Evolutionary conservation across 2,113 vertebrate species (phyloP).

Genomic region (Leptobrachium leishanense): DNA sequence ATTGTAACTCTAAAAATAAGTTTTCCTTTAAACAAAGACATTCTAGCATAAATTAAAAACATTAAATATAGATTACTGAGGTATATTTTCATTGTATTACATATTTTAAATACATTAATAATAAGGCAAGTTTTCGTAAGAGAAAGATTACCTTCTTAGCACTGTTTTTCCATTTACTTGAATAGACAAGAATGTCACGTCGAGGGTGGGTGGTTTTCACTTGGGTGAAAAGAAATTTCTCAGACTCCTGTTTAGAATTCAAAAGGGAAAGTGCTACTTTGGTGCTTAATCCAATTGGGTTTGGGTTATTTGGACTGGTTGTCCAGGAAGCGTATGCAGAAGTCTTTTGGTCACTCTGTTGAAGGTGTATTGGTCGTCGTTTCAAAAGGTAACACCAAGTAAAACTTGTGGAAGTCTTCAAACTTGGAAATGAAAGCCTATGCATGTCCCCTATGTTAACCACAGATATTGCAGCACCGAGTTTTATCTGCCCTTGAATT

Average conservation of each 20-base stretch:
- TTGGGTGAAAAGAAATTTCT: slow-evolving; percentile 85
- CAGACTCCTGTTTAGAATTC: slow-evolving; percentile 89
- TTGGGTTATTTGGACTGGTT: slow-evolving; percentile 79
- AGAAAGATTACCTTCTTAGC: slow-evolving; percentile 77
- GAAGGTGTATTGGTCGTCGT: slow-evolving; percentile 81
- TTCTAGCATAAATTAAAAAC: no score
- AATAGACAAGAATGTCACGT: slow-evolving; percentile 88
- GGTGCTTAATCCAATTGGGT: slow-evolving; percentile 88
- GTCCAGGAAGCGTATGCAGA: slow-evolving; percentile 89
- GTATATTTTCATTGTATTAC: no score
- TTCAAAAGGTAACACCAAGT: slow-evolving; percentile 95
- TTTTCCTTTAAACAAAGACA: no score
- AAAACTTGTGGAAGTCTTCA: slow-evolving; percentile 90
- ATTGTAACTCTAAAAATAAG: no score
- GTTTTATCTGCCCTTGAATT: slow-evolving; percentile 70
- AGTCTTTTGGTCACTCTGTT: slow-evolving; percentile 83
- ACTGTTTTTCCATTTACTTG: slow-evolving; percentile 88
- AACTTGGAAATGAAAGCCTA: slow-evolving; percentile 83
- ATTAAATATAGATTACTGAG: no score
- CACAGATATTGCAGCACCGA: slow-evolving; percentile 64
- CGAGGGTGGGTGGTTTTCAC: slow-evolving; percentile 83
- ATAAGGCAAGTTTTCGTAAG: no score
- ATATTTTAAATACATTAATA: no score
- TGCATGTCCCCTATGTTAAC: slow-evolving; percentile 74
- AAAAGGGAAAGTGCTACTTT: slow-evolving; percentile 93